These are phyloP conservation scores for Euglossa dilemma DNA, from an alignment of 1,140 invertebrate species.

Conservation along the genomic window DNA sequence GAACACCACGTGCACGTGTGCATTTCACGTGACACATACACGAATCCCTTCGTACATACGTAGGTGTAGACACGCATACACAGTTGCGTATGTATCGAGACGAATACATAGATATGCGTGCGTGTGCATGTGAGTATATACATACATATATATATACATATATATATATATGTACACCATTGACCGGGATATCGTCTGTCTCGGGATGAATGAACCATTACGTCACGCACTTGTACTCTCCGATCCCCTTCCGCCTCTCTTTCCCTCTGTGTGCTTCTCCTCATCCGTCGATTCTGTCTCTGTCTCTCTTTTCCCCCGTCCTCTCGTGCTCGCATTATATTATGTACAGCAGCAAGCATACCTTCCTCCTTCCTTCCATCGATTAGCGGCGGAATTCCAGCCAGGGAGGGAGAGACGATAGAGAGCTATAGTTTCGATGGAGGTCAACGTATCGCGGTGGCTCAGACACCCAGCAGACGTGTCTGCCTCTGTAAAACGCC, in stretches of 20 bases:
- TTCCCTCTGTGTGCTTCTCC: constrained; percentile 43
- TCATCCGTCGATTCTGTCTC: constrained; percentile 48
- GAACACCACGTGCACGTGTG: constrained; percentile 30
- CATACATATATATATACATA: constrained; percentile 6
- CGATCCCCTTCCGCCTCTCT: constrained; percentile 64
- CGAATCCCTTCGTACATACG: background rate
- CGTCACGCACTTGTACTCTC: constrained; percentile 80
- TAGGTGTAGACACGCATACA: background rate
- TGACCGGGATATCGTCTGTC: constrained; percentile 80
- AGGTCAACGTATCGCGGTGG: constrained; percentile 75
- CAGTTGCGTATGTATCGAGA: background rate
- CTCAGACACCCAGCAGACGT: constrained; percentile 76
- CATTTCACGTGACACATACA: constrained; percentile 34
- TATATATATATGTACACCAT: constrained; percentile 74
- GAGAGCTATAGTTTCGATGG: constrained; percentile 72
- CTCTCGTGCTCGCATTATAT: constrained; percentile 72
- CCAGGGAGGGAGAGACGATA: constrained; percentile 30
- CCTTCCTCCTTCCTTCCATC: constrained; percentile 72
- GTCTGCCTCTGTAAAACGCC: constrained; percentile 69
- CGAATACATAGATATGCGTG: background rate
- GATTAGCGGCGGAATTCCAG: constrained; percentile 75
- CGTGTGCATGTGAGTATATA: constrained; percentile 61
- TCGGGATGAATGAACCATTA: constrained; percentile 81
- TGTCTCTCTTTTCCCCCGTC: constrained; percentile 51
- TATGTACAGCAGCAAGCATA: constrained; percentile 63